Conservation (phyloP, 2,797 vertebrate species). For the Hippopotamyrus pictus region DNA sequence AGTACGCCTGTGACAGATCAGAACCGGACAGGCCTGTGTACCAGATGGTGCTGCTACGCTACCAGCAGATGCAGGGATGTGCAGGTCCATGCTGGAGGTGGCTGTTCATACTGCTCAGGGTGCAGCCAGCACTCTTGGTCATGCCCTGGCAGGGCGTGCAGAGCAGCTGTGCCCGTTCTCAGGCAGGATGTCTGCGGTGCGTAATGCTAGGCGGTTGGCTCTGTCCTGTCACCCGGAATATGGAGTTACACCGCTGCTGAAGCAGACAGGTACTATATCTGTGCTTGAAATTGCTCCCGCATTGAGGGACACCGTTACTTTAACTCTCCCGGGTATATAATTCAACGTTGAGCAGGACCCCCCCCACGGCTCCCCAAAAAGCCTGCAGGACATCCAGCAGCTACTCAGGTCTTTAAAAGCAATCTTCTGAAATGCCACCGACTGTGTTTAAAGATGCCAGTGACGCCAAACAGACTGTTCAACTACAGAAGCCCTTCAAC, state of each 20-base stretch:
- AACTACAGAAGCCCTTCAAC: not conserved
- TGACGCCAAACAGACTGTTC: not conserved
- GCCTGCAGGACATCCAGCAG: slow-evolving; percentile 1
- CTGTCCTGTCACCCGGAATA: not conserved
- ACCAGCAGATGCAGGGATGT: slow-evolving; percentile 36
- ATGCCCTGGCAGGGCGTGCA: slow-evolving; percentile 40
- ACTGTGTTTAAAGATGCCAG: not conserved
- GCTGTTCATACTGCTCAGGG: slow-evolving; percentile 23
- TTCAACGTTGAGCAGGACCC: not conserved
- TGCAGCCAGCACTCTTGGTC: slow-evolving; percentile 20
- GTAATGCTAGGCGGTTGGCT: not conserved
- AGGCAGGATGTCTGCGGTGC: slow-evolving; percentile 14
- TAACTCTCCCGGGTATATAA: not conserved
- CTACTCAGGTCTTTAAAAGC: not conserved
- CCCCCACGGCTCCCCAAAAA: not conserved
- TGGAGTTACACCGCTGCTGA: not conserved
- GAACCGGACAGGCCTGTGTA: slow-evolving; percentile 45
- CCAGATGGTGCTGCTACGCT: slow-evolving; percentile 54
- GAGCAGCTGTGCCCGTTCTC: slow-evolving; percentile 36
- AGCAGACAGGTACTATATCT: not conserved
- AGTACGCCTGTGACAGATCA: slow-evolving; percentile 31
- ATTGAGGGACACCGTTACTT: not conserved
- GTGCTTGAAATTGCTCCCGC: not conserved
- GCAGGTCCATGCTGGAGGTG: slow-evolving; percentile 45
- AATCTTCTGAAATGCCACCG: not conserved